Base-by-base conservation (phyloP, 1,140 invertebrate genomes). In the Drosophila arawakana region DNA sequence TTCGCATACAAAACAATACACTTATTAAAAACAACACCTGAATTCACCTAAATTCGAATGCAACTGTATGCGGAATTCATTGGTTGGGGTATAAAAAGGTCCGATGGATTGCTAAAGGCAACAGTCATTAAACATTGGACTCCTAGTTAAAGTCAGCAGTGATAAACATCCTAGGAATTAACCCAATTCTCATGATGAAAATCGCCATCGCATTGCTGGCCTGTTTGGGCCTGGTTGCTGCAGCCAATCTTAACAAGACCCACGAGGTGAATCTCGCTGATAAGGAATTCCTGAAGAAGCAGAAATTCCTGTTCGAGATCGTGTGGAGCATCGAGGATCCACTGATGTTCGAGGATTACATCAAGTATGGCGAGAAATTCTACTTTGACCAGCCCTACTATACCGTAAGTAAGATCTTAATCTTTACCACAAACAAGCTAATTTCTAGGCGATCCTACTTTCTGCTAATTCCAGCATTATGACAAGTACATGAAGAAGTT, bases 111-210 rank as follows among this genome's bases (percentile, higher is more conserved):
- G 2, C 7, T 18, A 58, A 49, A 60, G 68, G 47, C 76, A 91
- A 90, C 90, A 91, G 90, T 90, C 90, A 90, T 90, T 91, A 91
- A 85, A 90, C 55, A 81, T 91, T 91, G 81, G 84, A 80, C 72
- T 11, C 69, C 73, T 52, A 58, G 41, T 68, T 52, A 49, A 68
- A 65, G 55, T 25, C 18, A 18, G 41, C 6, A 47, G 8, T n/a
- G 18, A 18, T 18, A 18, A 18, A 2, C 18, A 18, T n/a, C 18
- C 1, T 18, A 18, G 18, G 18, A 18, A 18, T 18, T 18, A 18
- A 18, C 1, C 25, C 1, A 65, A 55, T 41, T 15, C 8, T 72
- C 67, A 72, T 37, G 2, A 91, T 91, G 90, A 91, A 91, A 71
- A 63, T 91, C 30, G 83, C 76, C 34, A 70, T 91, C 34, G 83